Evolutionary conservation across 2,113 vertebrate genomes (phyloP), one percentile per base, ranked within the genome.

Genomic region (Ophiodon elongatus): DNA sequence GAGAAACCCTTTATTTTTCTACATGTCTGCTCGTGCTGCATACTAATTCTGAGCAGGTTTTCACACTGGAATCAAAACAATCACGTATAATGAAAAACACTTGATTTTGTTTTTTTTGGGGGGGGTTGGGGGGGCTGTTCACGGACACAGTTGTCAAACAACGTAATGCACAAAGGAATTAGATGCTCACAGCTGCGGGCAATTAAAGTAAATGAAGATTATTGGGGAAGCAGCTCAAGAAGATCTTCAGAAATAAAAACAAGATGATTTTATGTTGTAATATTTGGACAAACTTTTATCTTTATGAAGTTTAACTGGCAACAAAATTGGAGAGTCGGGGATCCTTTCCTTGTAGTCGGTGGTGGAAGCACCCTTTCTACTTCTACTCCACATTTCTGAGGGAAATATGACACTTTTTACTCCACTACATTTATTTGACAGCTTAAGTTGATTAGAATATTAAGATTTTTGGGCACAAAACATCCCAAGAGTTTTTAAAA

Each of bases 141-240:
- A 15, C 15, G 25, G 27, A 64, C 27, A 47, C 76, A 27, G 39
- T 27, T 47, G 29, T 71, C 62, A 50, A 50, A 7, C 29, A 71
- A 0, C 29, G 10, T 0, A 19, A 1, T 3, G 27, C 41, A 47
- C 29, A 50, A 35, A 75, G 41, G 31, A 50, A 50, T 37, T 8
- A 2, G 29, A 75, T 52, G 33, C 59, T 52, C 23, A 39, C 66
- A 68, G 82, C 75, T 73, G 68, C 10, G 6, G 25, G 19, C 54
- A 68, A 62, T 84, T 43, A 35, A 35, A 67, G 50, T 10, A 52
- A 47, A 78, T 83, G 17, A 33, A 25, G 68, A 25, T 0, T 0
- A 37, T 50, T n/a, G 52, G 11, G 57, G 35, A 56, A 35, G 43
- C 0, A 4, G 35, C 60, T 65, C 3, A 23, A 25, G 25, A 33